Evolutionary conservation across 2,113 vertebrate species (phyloP).

Genomic region (Tetrax tetrax): DNA sequence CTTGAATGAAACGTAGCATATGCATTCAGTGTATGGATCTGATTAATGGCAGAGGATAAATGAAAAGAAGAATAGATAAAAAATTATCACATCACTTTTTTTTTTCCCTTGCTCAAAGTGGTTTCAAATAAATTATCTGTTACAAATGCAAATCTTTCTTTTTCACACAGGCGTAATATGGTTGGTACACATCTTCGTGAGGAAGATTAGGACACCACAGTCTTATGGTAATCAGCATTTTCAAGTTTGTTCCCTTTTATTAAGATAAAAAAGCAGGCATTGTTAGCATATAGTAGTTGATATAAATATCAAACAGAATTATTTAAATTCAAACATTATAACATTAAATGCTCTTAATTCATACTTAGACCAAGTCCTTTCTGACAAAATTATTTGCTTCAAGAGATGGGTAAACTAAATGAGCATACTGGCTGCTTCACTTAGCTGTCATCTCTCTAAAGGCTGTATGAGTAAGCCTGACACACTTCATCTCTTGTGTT

Average conservation of each 20-base stretch:
- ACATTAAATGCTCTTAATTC: neutral
- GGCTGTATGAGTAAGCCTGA: conserved; percentile 7
- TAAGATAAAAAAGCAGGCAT: neutral
- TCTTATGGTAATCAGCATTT: neutral
- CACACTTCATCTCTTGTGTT: neutral
- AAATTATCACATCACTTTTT: neutral
- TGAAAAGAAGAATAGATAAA: neutral
- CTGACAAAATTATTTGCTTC: neutral
- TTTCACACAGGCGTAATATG: neutral
- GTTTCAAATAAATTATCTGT: neutral
- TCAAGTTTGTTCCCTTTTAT: neutral
- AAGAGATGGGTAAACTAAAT: neutral
- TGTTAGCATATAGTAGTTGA: neutral
- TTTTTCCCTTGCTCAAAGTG: neutral
- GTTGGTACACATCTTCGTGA: neutral
- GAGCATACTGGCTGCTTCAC: conserved; percentile 37
- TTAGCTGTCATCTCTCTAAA: conserved; percentile 18
- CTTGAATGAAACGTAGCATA: neutral
- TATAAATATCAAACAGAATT: neutral
- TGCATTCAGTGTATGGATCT: neutral
- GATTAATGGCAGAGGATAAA: neutral
- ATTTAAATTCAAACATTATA: neutral
- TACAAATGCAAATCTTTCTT: neutral
- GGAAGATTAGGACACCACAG: neutral
- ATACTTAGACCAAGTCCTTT: neutral